These are phyloP conservation scores for Falco columbarius DNA, from an alignment of 2,797 vertebrate species.

Conservation along the genomic window DNA sequence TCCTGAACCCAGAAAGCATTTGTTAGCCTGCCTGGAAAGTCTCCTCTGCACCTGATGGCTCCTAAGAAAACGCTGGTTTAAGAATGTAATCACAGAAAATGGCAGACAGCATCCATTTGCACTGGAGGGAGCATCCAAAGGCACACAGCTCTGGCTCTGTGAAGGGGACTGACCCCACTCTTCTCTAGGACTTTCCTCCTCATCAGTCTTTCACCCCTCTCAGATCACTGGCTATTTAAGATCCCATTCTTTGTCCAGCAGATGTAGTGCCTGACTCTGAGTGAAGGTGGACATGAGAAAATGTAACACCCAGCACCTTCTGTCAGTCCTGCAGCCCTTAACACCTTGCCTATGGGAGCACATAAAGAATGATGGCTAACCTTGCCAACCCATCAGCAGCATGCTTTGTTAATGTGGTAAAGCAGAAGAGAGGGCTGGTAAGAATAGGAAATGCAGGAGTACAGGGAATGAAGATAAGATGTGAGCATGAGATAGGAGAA, in stretches of 20 bases:
- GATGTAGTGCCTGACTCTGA: background rate
- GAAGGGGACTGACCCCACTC: background rate
- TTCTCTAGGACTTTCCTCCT: background rate
- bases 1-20: background rate
- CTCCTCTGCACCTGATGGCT: background rate
- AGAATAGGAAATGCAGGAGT: background rate
- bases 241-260: background rate
- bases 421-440: background rate
- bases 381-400: background rate
- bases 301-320: background rate
- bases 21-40: background rate
- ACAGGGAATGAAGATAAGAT: background rate
- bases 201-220: rapidly evolving
- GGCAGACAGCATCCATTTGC: background rate
- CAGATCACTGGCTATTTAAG: rapidly evolving
- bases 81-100: background rate
- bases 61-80: background rate
- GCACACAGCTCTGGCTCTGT: background rate
- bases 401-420: background rate
- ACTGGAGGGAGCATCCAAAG: background rate
- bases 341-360: background rate
- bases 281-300: background rate
- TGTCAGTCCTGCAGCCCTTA: background rate
- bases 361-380: background rate
- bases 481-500: background rate